Evolutionary conservation across 2,797 vertebrate species (phyloP), one percentile per base, ranked within the genome.

Genomic region (Lepidocolaptes lacrymiger): DNA sequence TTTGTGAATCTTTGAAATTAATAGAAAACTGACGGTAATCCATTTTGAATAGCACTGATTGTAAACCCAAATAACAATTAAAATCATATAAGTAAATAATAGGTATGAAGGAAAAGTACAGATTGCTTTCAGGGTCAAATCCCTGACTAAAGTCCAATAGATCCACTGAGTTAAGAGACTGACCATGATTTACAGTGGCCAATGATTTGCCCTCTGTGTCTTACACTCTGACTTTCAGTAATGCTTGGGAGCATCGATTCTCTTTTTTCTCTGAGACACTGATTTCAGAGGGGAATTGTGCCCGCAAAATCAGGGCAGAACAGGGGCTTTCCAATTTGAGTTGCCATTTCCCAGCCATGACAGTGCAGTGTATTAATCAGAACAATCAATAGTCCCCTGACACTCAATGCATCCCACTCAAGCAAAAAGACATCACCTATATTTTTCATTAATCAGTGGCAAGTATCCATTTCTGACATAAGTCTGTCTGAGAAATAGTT

Each of bases 331-430:
- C 62, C 49, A 91, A 88, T 94, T 21, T 86, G 41, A 92, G 41
- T 51, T 89, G 54, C 39, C 61, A 66, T 91, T 97, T 91, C 63
- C 80, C 62, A 81, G 41, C 13, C 0, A 3, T 83, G 52, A 79
- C 79, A 96, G 78, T 81, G 32, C 75, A 95, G 94, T 97, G 74
- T 94, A 96, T 96, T 95, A 97, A 96, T 93, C 94, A 95, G 68
- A 85, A 43, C 56, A 93, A 95, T 96, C 95, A 61, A 96, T 97
- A 92, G 72, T 76, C 37, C 83, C 43, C 54, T 94, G 85, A 91
- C 83, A 84, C 74, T 85, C 39, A 36, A 73, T 6, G 6, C 44
- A 85, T 52, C 27, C 51, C 39, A 67, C 24, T 92, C 67, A 64
- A 78, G 32, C 0, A 6, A 67, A 67, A 89, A 90, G 34, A 36